Base-by-base conservation (phyloP, 92 coral and sea anemone species). In the Pocillopora grandis region DNA sequence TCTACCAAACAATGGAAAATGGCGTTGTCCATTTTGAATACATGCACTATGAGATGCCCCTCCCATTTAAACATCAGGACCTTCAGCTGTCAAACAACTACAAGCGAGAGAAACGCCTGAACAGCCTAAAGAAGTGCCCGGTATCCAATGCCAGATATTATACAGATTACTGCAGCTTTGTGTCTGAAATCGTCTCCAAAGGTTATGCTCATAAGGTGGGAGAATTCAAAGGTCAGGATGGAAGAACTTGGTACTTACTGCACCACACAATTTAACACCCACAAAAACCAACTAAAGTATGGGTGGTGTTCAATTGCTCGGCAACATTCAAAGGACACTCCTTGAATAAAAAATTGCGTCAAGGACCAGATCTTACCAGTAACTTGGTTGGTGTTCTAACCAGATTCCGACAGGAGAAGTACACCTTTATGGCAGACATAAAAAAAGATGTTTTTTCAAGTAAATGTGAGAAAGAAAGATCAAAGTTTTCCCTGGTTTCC, bases 381-480 rank as follows among this genome's bases (percentile, higher is more conserved):
- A 75, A 74, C 31, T 20, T 87, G 48, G 21, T 83, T 6, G 90
- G 91, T 2, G 91, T 89, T 33, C 89, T 89, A 36, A 86, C 92
- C 68, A 75, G 95, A 55, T 92, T 89, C 75, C 77, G 91, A 20
- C 79, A 91, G 58, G 90, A 84, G 65, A 89, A 80, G 68, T 78
- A 79, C 15, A 90, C 92, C 8, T 82, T 85, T 64, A 89, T 84
- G 89, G 88, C 86, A 10, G 92, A 89, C 79, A 77, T 92, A 15
- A 91, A 92, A 92, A 63, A 75, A 78, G 58, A 89, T 89, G 89
- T 89, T 74, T 80, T 87, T 82, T 63, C 95, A 92, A 84, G 88
- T 89, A 19, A 84, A 82, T 49, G 91, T 84, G 20, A 87, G 66
- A 31, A 59, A 75, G 66, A 81, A 78, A 76, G 84, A 92, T 66